phyloP scores from a whole-genome alignment of 2,797 vertebrate genomes.

The Spea hammondii region DNA sequence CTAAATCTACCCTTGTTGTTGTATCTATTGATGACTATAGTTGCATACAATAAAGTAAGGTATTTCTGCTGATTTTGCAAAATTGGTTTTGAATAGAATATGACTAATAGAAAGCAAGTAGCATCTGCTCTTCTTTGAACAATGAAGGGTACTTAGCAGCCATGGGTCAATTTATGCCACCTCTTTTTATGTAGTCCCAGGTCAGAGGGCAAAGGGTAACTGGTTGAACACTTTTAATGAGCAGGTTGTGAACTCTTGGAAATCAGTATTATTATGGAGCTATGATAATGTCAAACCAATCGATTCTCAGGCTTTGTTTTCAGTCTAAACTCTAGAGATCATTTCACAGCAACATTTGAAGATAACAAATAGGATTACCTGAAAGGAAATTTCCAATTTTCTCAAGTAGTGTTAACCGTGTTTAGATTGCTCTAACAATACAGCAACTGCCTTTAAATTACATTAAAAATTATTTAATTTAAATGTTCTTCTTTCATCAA shows the following conservation, averaged over 20 bases:
- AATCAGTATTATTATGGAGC: conserved; percentile 23
- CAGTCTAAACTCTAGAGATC: conserved; percentile 23
- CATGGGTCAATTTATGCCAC: neutral
- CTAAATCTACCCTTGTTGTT: too few species aligned
- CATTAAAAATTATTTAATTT: too few species aligned
- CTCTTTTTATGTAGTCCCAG: conserved; percentile 16
- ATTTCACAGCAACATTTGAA: conserved; percentile 13
- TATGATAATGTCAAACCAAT: conserved; percentile 35
- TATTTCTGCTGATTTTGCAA: conserved; percentile 11
- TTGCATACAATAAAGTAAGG: neutral
- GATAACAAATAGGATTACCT: conserved; percentile 17
- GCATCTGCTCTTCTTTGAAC: conserved; percentile 25
- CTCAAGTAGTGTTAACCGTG: neutral
- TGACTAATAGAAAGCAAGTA: conserved; percentile 24
- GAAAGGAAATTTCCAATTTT: conserved; percentile 19
- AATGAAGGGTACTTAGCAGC: conserved; percentile 30
- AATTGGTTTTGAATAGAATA: conserved; percentile 16
- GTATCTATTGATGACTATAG: too few species aligned
- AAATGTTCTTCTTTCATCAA: too few species aligned
- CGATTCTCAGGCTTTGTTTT: conserved; percentile 18
- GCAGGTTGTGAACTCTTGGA: conserved; percentile 37
- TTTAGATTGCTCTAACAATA: too few species aligned
- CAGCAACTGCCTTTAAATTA: too few species aligned
- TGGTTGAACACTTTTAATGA: conserved; percentile 44
- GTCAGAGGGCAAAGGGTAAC: conserved; percentile 29